Conservation (phyloP, 1,140 invertebrate genomes). For the Pogonus chalceus region DNA sequence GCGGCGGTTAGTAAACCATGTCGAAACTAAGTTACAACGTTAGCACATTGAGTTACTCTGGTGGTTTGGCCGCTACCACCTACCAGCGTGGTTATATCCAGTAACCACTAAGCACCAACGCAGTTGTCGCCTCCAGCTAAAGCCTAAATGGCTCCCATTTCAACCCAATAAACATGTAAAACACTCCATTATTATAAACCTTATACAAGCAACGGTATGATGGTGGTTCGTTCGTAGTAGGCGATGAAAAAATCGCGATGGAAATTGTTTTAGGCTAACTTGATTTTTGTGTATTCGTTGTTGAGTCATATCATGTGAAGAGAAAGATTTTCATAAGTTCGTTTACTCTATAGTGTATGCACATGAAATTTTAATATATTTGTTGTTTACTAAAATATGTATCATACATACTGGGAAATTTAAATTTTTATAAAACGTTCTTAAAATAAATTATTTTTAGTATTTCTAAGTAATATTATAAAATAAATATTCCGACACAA, state of each 20-base stretch:
- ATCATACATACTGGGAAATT: no score
- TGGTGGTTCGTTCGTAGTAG: background rate
- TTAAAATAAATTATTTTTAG: no score
- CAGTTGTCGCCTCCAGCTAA: constrained; percentile 19
- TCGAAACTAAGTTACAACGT: constrained; percentile 17
- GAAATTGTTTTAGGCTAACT: background rate
- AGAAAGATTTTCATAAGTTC: background rate
- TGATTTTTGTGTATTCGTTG: background rate
- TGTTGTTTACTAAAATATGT: no score
- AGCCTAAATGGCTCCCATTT: constrained; percentile 36
- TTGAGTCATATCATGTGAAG: no score
- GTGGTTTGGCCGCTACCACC: constrained; percentile 12
- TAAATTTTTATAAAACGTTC: no score
- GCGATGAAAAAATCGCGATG: background rate
- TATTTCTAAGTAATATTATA: no score
- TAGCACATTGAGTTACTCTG: constrained; percentile 17
- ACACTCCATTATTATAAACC: constrained; percentile 31
- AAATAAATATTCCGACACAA: no score
- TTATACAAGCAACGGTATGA: no score
- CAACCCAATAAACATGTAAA: constrained; percentile 37
- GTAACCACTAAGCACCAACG: no score
- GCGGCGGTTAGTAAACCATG: background rate
- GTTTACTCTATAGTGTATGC: background rate
- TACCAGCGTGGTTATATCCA: no score
- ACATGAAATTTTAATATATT: no score